Evolutionary conservation across 1,140 invertebrate genomes (phyloP), one percentile per base, ranked within the genome.

Genomic region (Harpegnathos saltator): DNA sequence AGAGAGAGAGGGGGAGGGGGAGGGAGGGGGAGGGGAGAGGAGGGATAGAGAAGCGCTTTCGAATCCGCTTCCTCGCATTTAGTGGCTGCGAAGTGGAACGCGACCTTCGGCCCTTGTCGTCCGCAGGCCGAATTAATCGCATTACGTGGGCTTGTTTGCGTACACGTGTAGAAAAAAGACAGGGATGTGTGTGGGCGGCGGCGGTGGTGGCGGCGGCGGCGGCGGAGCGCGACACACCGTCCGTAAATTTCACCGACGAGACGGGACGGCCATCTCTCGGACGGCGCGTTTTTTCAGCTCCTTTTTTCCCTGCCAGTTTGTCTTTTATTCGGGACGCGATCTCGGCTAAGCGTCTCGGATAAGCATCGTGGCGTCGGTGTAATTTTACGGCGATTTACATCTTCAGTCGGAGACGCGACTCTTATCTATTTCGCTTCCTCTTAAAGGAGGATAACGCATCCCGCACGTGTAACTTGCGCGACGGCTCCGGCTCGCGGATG

Each of bases 71-170:
- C 58, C 48, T 68, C 22, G 74, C 33, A 11, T 22, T 69, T 29
- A 33, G 12, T 44, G n/a, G 38, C 38, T 33, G n/a, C 75, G 52
- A 78, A 58, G 24, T 63, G 26, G 74, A 54, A 24, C 29, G 50
- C 63, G 22, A 80, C 65, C 75, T 80, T 80, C 65, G 44, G n/a
- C 26, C 12, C 61, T 3, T n/a, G 72, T 61, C 58, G 48, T 24
- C 33, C 22, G 56, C 71, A 54, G 29, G 73, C 17, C 75, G 52
- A 80, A 80, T 80, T 80, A 80, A 59, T 80, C 65, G 65, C 52
- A 48, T 80, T 71, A 80, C 56, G 65, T 80, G 75, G 65, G 65
- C 66, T 80, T 80, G 52, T 71, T 80, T 69, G 75, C 52, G 63
- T 69, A 58, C 50, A 33, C 15, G 17, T 17, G 52, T 48, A 80